Conservation (phyloP, 1,140 invertebrate species). For the Drosophila novamexicana region DNA sequence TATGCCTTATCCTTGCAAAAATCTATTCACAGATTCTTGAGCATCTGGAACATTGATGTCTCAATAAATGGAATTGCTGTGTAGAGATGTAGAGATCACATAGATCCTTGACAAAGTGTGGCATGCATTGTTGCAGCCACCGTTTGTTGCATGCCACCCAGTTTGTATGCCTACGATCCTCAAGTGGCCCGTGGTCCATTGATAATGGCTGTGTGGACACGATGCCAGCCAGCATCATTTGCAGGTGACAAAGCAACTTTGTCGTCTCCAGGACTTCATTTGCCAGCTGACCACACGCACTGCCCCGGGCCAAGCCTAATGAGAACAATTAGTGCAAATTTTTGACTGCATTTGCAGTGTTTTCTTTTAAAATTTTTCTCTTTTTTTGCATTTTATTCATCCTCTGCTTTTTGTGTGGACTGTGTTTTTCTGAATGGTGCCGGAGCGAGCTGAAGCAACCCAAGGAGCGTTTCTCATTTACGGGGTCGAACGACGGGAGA, state of each 20-base stretch:
- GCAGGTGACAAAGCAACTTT: constrained; percentile 53
- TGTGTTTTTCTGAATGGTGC: constrained; percentile 30
- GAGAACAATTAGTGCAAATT: constrained; percentile 75
- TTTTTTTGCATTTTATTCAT: constrained; percentile 10
- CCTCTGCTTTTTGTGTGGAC: background rate
- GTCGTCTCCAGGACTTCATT: constrained; percentile 35
- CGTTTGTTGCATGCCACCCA: constrained; percentile 27
- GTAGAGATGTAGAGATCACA: background rate
- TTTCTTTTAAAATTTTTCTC: background rate
- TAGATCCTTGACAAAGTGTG: background rate
- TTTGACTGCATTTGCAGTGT: constrained; percentile 9
- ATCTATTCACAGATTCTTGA: background rate
- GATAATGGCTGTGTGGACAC: background rate
- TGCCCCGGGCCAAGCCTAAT: constrained; percentile 44
- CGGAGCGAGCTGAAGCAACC: background rate
- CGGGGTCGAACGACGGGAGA: constrained; percentile 39
- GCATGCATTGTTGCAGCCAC: constrained; percentile 5
- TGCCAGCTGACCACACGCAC: constrained; percentile 56
- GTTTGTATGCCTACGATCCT: constrained; percentile 12
- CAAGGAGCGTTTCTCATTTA: constrained; percentile 21
- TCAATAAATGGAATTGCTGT: constrained; percentile 2
- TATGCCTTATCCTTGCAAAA: background rate
- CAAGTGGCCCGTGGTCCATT: constrained; percentile 41
- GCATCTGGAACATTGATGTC: constrained; percentile 8
- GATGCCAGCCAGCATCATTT: background rate